Evolutionary conservation across 2,797 vertebrate species (phyloP).

Genomic region (Sylvilagus floridanus): DNA sequence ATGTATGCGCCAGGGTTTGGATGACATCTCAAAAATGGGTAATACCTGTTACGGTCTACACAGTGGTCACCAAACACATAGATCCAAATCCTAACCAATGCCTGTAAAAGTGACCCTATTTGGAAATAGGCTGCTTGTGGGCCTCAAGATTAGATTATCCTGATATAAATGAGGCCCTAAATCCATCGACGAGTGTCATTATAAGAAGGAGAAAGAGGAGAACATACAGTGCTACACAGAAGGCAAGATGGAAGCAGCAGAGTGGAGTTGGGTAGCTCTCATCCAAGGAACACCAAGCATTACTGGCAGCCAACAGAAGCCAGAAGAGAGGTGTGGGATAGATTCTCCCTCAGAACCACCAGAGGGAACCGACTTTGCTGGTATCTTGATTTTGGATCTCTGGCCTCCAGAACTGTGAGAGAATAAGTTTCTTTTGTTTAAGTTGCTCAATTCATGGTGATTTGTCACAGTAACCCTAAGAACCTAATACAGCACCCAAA

Average conservation of each 20-base stretch:
- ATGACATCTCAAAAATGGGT: neutral
- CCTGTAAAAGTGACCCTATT: neutral
- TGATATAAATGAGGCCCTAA: neutral
- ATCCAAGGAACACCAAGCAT: neutral
- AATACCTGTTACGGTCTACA: neutral
- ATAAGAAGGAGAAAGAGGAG: neutral
- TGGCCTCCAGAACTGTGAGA: neutral
- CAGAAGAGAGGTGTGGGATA: neutral
- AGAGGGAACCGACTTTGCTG: neutral
- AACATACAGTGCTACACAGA: neutral
- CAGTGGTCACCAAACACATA: neutral
- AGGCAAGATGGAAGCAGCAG: neutral
- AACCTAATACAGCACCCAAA: neutral
- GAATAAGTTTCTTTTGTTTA: neutral
- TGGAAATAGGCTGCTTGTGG: constrained; percentile 32
- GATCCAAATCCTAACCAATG: neutral
- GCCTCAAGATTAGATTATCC: neutral
- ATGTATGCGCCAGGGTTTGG: neutral
- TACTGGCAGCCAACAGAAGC: neutral
- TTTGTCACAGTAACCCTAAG: neutral
- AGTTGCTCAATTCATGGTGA: neutral
- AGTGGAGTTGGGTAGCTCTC: neutral
- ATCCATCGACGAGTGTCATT: neutral
- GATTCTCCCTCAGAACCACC: neutral
- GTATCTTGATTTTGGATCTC: neutral